A percentile compares a stretch with the other conserved stretches of the same genome.
Conservation (phyloP, 2,797 vertebrate species). For the Myotis daubentonii region DNA sequence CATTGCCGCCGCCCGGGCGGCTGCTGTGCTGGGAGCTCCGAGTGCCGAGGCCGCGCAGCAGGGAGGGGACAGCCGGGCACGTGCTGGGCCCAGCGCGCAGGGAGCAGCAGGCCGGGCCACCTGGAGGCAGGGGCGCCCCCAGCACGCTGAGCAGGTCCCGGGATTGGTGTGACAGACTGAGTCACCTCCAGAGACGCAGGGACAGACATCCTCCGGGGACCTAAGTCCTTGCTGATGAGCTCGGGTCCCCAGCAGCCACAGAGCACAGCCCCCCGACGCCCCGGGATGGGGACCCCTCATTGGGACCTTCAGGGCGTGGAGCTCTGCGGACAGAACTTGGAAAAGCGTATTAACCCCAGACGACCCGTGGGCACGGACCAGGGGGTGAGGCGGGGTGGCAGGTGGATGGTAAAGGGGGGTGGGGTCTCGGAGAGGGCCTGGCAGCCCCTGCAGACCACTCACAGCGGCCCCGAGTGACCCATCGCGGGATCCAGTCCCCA, state of each 20-base stretch:
- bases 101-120: neutral
- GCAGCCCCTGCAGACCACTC: neutral
- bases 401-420: rapidly evolving
- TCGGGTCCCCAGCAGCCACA: neutral
- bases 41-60: rapidly evolving
- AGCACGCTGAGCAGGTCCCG: rapidly evolving
- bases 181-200: no score
- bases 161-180: neutral
- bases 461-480: rapidly evolving
- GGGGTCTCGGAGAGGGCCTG: rapidly evolving
- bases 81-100: rapidly evolving
- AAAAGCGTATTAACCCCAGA: neutral
- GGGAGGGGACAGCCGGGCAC: neutral
- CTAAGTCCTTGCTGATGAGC: rapidly evolving
- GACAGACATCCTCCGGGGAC: neutral
- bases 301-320: rapidly evolving
- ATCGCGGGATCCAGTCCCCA: neutral
- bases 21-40: rapidly evolving
- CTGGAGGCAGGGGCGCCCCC: neutral
- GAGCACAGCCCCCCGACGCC: no score
- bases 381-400: neutral
- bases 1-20: rapidly evolving
- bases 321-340: neutral
- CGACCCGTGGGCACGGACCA: rapidly evolving
- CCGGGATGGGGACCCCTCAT: neutral